A percentile compares a stretch with the other conserved stretches of the same genome.
Evolutionary conservation across 1,140 invertebrate species (phyloP).

Genomic region (Scaptomyza montana): DNA sequence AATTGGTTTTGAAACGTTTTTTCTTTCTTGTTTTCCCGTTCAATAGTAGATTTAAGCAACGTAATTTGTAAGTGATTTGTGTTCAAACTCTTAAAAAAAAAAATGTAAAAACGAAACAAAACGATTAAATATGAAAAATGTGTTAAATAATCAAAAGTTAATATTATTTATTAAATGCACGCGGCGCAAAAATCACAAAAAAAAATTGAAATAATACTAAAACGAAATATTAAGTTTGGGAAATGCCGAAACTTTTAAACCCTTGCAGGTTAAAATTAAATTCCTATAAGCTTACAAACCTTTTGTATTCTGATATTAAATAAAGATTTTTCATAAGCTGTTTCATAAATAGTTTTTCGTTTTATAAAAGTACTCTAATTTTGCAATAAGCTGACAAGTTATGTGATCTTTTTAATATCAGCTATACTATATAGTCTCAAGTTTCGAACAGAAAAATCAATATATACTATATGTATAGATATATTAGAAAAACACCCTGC

Average conservation of each 20-base stretch:
- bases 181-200: background rate
- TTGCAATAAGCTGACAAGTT: no score
- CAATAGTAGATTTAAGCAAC: constrained; percentile 17
- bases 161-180: constrained; percentile 1
- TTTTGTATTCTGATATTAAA: no score
- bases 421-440: no score
- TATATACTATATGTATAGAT: no score
- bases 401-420: no score
- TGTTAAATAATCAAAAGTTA: constrained; percentile 23
- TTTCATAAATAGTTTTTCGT: no score
- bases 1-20: background rate
- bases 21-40: constrained; percentile 7
- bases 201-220: background rate
- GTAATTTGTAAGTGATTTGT: constrained; percentile 1
- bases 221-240: background rate
- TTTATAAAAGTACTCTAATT: no score
- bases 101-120: background rate
- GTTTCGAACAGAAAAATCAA: no score
- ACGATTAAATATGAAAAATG: constrained; percentile 4
- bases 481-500: background rate
- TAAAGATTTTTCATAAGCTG: no score
- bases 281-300: no score
- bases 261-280: background rate
- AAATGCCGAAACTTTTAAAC: background rate
- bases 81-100: background rate